These are phyloP conservation scores for Acanthococcus lagerstroemiae DNA, from an alignment of 2,888 invertebrate species.

Conservation along the genomic window DNA sequence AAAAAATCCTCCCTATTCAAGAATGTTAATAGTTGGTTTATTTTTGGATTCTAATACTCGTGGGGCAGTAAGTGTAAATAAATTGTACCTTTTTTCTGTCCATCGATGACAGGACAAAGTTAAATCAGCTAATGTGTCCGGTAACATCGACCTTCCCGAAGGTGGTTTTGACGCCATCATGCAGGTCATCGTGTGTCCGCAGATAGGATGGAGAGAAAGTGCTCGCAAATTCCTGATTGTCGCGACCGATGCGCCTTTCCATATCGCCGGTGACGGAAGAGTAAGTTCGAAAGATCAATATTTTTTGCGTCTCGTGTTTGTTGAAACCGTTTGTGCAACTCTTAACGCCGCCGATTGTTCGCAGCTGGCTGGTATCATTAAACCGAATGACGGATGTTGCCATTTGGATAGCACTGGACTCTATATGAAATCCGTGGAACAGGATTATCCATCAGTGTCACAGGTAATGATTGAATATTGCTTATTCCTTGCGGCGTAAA, in stretches of 20 bases:
- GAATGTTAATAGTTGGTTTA: no score
- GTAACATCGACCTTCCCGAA: constrained; percentile 95
- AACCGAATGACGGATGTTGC: constrained; percentile 85
- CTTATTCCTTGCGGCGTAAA: no score
- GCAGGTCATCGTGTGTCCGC: constrained; percentile 88
- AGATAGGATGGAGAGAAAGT: constrained; percentile 90
- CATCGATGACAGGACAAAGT: constrained; percentile 55
- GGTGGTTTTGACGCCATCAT: constrained; percentile 99
- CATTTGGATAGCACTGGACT: constrained; percentile 58
- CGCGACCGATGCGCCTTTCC: constrained; percentile 97
- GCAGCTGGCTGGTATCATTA: constrained; percentile 78
- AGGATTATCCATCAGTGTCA: constrained; percentile 96
- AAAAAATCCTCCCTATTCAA: no score
- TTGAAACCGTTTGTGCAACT: neutral
- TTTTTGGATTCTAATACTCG: no score
- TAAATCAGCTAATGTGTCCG: constrained; percentile 74
- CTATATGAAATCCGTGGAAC: constrained; percentile 73
- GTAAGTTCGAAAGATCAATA: no score
- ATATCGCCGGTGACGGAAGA: constrained; percentile 99
- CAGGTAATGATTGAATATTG: constrained; percentile 47
- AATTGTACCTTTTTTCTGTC: no score
- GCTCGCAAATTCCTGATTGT: constrained; percentile 89
- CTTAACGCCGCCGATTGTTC: neutral
- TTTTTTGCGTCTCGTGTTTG: no score
- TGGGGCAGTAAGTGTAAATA: no score